Evolutionary conservation across 1,140 invertebrate genomes (phyloP).

Genomic region (Trichonephila inaurata): DNA sequence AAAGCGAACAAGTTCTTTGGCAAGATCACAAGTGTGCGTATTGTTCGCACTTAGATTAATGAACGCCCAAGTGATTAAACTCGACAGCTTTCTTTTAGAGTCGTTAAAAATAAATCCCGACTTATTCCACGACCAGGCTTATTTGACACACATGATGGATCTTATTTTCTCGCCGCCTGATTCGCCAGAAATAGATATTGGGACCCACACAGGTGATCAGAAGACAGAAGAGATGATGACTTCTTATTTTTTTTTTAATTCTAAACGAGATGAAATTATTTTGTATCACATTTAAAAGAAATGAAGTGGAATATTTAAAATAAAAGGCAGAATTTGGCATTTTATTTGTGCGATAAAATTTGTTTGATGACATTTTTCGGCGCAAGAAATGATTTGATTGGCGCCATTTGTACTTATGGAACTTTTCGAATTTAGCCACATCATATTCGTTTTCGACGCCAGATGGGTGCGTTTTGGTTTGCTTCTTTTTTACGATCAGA

Average conservation of each 20-base stretch:
- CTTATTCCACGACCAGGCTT: neutral
- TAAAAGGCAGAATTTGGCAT: too few relatives aligned
- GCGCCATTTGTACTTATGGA: too few relatives aligned
- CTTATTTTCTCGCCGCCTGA: neutral
- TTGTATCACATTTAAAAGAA: too few relatives aligned
- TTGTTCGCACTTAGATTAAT: constrained; percentile 3
- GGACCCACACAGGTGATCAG: neutral
- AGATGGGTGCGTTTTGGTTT: too few relatives aligned
- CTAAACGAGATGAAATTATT: neutral
- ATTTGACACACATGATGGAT: constrained; percentile 17
- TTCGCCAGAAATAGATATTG: neutral
- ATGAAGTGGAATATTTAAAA: too few relatives aligned
- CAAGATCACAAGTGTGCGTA: neutral
- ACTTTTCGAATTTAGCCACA: too few relatives aligned
- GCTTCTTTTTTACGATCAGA: too few relatives aligned
- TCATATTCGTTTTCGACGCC: too few relatives aligned
- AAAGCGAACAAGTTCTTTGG: neutral
- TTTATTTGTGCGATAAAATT: too few relatives aligned
- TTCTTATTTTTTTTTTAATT: neutral
- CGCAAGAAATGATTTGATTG: too few relatives aligned
- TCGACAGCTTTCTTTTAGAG: constrained; percentile 34
- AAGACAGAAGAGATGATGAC: neutral
- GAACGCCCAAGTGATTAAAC: constrained; percentile 37
- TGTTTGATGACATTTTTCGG: too few relatives aligned
- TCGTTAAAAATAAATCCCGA: constrained; percentile 23